Evolutionary conservation across 2,797 vertebrate genomes (phyloP).

Genomic region (Gila robusta): DNA sequence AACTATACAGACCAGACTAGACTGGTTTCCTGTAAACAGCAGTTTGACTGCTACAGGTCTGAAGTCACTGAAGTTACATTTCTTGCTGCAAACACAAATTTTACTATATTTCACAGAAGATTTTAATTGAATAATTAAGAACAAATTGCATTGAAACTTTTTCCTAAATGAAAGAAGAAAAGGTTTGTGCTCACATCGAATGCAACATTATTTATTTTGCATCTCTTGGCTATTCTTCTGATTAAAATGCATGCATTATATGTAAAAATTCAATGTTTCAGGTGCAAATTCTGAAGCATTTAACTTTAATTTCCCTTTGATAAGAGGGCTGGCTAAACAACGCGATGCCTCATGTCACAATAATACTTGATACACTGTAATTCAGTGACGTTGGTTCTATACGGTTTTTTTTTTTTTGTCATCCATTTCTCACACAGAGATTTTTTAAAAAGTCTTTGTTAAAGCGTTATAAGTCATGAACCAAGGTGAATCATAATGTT

Average conservation of each 20-base stretch:
- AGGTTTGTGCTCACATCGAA: not conserved
- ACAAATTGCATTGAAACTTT: not conserved
- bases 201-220: not conserved
- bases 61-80: not conserved
- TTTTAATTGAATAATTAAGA: not conserved
- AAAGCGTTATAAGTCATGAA: not conserved
- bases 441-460: not conserved
- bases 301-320: not conserved
- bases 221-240: not conserved
- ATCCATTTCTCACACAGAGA: not conserved
- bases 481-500: not conserved
- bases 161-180: not conserved
- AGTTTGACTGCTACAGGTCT: not conserved
- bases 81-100: not conserved
- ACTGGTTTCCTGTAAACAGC: conserved; percentile 6
- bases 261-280: not conserved
- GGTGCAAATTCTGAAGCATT: not conserved
- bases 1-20: not conserved
- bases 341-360: not conserved
- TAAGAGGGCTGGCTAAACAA: not conserved
- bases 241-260: not conserved
- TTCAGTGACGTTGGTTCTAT: not conserved
- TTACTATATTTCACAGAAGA: not conserved
- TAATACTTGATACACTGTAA: not conserved
- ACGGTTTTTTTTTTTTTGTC: not conserved